Evolutionary conservation across 2,797 vertebrate genomes (phyloP).

Genomic region (Sus cebifrons): DNA sequence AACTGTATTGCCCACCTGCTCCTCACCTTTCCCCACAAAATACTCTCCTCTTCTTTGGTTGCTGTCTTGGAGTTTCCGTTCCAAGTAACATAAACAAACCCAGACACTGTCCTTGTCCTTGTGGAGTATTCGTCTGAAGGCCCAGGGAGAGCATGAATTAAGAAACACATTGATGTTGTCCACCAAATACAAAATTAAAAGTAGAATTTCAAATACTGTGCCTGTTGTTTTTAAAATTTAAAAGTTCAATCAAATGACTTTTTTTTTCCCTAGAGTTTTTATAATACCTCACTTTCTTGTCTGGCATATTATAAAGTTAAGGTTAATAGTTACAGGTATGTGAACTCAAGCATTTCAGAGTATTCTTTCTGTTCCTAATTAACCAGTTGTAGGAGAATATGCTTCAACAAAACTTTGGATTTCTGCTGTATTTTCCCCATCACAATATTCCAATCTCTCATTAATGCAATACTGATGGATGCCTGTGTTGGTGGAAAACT

Average conservation of each 20-base stretch:
- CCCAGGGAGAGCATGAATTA: neutral
- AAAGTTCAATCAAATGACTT: neutral
- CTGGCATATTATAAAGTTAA: neutral
- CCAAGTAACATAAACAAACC: neutral
- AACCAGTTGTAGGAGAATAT: neutral
- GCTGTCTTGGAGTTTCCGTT: neutral
- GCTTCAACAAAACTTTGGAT: neutral
- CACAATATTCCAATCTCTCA: constrained; percentile 5
- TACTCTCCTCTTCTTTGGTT: neutral
- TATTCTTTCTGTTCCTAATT: neutral
- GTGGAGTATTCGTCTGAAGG: neutral
- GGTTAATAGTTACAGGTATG: neutral
- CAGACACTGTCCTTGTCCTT: neutral
- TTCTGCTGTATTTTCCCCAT: neutral
- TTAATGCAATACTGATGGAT: constrained; percentile 48
- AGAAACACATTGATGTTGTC: neutral
- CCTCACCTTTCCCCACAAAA: neutral
- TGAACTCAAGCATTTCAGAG: constrained; percentile 11
- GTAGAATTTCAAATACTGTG: neutral
- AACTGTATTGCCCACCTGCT: too few species aligned
- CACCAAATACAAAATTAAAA: neutral
- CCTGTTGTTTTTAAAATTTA: neutral
- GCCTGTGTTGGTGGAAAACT: constrained; percentile 13
- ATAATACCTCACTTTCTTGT: neutral
- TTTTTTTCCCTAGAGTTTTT: neutral